phyloP scores from a whole-genome alignment of 2,888 invertebrate species.

The Thecocarcelia acutangulata region DNA sequence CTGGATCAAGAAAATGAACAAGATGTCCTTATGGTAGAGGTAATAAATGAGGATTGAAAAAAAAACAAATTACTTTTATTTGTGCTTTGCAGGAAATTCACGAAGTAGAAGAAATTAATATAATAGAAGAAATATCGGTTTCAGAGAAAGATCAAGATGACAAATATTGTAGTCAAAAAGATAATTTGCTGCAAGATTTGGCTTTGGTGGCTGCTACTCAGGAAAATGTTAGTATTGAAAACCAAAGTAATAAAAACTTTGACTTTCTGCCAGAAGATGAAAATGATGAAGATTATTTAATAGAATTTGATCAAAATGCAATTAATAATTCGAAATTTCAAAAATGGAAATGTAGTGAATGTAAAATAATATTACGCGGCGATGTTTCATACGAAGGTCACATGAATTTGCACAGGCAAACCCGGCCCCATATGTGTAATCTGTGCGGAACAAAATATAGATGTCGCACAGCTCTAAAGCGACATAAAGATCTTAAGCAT shows the following conservation, averaged over 20 bases:
- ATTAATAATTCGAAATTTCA: slow-evolving; percentile 13
- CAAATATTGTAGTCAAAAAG: slow-evolving; percentile 5
- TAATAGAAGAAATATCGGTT: slow-evolving; percentile 47
- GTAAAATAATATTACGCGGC: slow-evolving; percentile 69
- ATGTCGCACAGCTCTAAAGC: slow-evolving; percentile 65
- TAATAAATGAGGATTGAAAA: neutral
- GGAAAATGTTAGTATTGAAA: slow-evolving; percentile 41
- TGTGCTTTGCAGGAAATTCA: slow-evolving; percentile 46
- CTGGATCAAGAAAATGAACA: slow-evolving; percentile 34
- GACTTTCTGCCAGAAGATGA: slow-evolving; percentile 67
- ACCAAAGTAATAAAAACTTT: neutral
- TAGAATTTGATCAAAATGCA: slow-evolving; percentile 58
- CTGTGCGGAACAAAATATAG: slow-evolving; percentile 68
- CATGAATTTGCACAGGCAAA: slow-evolving; percentile 70
- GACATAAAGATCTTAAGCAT: slow-evolving; percentile 63
- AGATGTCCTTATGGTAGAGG: slow-evolving; percentile 46
- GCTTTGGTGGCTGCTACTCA: slow-evolving; percentile 56
- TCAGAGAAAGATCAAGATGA: slow-evolving; percentile 3
- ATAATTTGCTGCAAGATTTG: slow-evolving; percentile 34
- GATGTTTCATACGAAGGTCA: slow-evolving; percentile 72
- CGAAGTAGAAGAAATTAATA: slow-evolving; percentile 55
- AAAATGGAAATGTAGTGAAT: slow-evolving; percentile 72
- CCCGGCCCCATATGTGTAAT: slow-evolving; percentile 68
- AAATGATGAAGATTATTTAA: slow-evolving; percentile 68
- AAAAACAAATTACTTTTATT: neutral